These are phyloP conservation scores for Brachionus manjavacas DNA, from an alignment of 1,140 invertebrate species.

Conservation along the genomic window DNA sequence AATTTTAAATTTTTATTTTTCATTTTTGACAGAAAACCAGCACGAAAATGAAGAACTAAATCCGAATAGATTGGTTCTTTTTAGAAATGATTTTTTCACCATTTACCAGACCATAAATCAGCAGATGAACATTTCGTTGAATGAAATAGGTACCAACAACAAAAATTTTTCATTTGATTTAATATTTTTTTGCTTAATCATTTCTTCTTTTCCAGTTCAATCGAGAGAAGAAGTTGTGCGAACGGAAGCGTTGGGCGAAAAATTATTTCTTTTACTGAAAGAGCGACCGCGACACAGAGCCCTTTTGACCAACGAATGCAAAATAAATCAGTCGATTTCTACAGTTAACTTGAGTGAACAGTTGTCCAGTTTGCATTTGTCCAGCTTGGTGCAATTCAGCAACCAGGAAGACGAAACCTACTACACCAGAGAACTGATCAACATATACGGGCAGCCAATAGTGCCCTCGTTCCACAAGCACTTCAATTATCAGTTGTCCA, in stretches of 20 bases:
- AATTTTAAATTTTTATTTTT: neutral
- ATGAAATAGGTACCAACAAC: slow-evolving; percentile 19
- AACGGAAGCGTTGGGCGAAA: slow-evolving; percentile 42
- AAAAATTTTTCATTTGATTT: neutral
- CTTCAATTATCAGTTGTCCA: slow-evolving; percentile 36
- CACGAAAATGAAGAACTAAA: slow-evolving; percentile 17
- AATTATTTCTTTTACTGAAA: slow-evolving; percentile 22
- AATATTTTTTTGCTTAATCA: neutral
- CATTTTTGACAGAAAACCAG: neutral
- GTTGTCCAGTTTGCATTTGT: neutral
- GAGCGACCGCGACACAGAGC: slow-evolving; percentile 39
- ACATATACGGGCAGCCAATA: slow-evolving; percentile 40
- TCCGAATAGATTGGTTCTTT: neutral
- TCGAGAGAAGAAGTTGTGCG: slow-evolving; percentile 21
- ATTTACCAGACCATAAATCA: slow-evolving; percentile 2
- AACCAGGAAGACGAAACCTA: slow-evolving; percentile 40
- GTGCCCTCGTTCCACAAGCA: slow-evolving; percentile 40
- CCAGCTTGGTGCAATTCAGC: neutral
- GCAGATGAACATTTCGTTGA: slow-evolving; percentile 22
- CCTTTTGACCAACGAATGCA: slow-evolving; percentile 37
- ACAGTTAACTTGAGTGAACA: neutral
- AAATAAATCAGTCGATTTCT: slow-evolving; percentile 28
- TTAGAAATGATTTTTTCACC: slow-evolving; percentile 41
- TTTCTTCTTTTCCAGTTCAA: neutral
- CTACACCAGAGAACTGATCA: slow-evolving; percentile 31